Evolutionary conservation across 30 jellyfish, hydroid and myxozoan genomes (phyloP).

Genomic region (Nemopilema nomurai): DNA sequence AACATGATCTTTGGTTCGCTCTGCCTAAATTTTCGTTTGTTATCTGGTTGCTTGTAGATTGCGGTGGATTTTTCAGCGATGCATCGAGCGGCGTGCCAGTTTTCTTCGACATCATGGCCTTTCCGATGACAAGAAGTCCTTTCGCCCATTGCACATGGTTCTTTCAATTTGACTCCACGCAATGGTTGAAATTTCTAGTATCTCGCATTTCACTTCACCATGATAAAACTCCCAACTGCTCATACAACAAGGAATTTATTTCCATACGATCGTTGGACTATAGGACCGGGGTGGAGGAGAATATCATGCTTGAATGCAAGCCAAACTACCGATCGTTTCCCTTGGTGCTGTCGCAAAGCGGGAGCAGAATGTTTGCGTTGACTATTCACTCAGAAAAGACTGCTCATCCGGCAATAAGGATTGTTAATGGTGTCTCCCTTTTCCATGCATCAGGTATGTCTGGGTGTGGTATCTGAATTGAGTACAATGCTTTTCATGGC

Average conservation of each 20-base stretch:
- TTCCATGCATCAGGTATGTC: neutral
- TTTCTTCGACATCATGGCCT: neutral
- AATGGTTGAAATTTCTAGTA: neutral
- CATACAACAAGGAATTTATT: conserved; percentile 3
- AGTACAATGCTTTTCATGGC: too few species aligned
- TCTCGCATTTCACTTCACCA: conserved; percentile 1
- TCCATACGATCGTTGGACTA: conserved; percentile 3
- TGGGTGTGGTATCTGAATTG: neutral
- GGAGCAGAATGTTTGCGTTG: conserved; percentile 1
- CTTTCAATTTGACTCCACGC: neutral
- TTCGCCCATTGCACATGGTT: conserved; percentile 25
- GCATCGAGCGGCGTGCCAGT: neutral
- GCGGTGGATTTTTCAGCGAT: conserved; percentile 5
- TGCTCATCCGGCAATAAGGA: neutral
- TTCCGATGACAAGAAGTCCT: neutral
- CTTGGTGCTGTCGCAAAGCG: neutral
- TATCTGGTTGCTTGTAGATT: conserved; percentile 4
- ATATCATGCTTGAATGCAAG: neutral
- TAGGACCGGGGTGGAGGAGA: neutral
- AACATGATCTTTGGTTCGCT: too few species aligned
- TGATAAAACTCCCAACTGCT: neutral
- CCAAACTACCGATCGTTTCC: neutral
- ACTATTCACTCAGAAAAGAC: conserved; percentile 1
- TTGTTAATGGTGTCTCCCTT: neutral
- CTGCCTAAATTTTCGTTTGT: too few species aligned